Evolutionary conservation across 2,113 vertebrate genomes (phyloP), one percentile per base, ranked within the genome.

Genomic region (Calidris pygmaea): DNA sequence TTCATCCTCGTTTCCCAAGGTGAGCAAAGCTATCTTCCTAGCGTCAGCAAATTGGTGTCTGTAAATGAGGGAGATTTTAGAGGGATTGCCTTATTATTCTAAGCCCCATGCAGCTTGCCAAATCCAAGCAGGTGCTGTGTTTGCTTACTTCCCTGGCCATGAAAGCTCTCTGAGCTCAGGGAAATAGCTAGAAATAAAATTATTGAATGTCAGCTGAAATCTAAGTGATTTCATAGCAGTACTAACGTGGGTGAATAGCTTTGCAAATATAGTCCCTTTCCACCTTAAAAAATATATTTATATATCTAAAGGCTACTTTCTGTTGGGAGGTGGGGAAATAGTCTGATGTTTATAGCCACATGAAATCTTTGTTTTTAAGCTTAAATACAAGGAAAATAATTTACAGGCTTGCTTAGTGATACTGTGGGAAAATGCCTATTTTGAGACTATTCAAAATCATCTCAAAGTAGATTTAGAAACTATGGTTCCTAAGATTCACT

Each of bases 171-270:
- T 48, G 77, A 91, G 53, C 78, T 68, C 58, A 72, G 86, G 47
- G 65, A 93, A 96, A 87, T 82, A 89, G 66, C 58, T 93, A 56
- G 89, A 95, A 94, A 87, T 93, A 62, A 83, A 95, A 91, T 91
- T 59, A 74, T 35, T 83, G 59, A 70, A 83, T 83, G 87, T 88
- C 87, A 91, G 67, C 67, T 89, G 93, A 90, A 96, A 80, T 90
- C n/a, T 74, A 66, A 87, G 60, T 70, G 53, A 56, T 90, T 96
- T 92, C 35, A 26, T 15, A 35, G 63, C 65, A 65, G 7, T 48
- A 27, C 53, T 90, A 74, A 90, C 80, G 55, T 80, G 78, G 26
- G 45, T 91, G 67, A 95, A 66, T 47, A 90, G 71, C 71, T 94
- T 79, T 73, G 50, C 50, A 74, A 89, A 85, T 68, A 48, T n/a